A percentile compares a stretch with the other conserved stretches of the same genome.
phyloP scores from a whole-genome alignment of 2,113 vertebrate species.

The Ciconia boyciana region DNA sequence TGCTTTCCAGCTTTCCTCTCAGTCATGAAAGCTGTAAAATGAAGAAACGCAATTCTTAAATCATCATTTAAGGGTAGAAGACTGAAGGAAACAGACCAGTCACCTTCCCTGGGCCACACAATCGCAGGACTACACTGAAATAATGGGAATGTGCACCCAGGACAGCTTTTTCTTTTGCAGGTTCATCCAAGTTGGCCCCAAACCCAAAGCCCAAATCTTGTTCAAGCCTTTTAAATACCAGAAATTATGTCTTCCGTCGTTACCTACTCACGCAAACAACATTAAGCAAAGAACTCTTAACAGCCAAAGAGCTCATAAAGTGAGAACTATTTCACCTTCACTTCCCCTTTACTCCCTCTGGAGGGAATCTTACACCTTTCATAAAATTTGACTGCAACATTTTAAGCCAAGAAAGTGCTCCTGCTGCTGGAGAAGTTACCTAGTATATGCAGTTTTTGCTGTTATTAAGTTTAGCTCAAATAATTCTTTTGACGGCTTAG shows the following conservation, averaged over 20 bases:
- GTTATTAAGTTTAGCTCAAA: background rate
- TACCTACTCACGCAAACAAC: background rate
- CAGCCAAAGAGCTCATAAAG: background rate
- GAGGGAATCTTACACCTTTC: background rate
- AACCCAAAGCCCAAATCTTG: background rate
- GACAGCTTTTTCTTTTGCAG: background rate
- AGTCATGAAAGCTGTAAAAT: background rate
- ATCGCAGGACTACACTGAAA: background rate
- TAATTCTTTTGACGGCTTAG: background rate
- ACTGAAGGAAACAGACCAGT: background rate
- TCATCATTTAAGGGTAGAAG: background rate
- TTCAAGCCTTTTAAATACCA: background rate
- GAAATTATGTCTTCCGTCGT: background rate
- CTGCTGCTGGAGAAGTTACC: background rate
- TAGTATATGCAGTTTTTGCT: background rate
- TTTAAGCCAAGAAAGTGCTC: background rate
- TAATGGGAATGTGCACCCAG: background rate
- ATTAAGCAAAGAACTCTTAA: background rate
- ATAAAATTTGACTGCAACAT: background rate
- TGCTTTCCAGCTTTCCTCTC: constrained; percentile 16
- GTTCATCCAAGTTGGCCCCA: background rate
- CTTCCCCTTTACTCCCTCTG: background rate
- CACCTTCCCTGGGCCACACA: background rate
- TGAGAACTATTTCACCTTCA: constrained; percentile 5
- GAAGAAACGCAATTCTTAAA: background rate